Conservation (phyloP, 2,113 vertebrate genomes). For the Dipodomys spectabilis region DNA sequence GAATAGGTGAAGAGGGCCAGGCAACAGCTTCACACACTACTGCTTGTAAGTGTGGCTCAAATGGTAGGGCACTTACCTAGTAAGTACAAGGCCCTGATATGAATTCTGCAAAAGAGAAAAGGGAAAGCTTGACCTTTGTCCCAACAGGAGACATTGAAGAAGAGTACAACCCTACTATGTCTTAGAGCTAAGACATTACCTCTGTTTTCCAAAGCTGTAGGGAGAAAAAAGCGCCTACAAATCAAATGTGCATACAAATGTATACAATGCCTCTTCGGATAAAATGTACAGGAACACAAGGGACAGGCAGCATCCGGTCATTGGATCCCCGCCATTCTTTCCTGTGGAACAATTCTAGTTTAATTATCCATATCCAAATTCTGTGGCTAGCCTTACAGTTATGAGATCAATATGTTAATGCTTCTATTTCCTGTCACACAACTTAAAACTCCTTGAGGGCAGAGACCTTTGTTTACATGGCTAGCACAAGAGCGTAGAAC, state of each 20-base stretch:
- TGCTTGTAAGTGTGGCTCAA: background rate
- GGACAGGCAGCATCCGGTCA: background rate
- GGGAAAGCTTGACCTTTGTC: background rate
- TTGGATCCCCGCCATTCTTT: background rate
- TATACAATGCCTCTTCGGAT: background rate
- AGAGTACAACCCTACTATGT: background rate
- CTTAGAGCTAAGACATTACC: background rate
- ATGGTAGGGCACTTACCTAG: too few relatives aligned
- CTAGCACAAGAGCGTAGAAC: background rate
- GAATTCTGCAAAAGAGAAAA: too few relatives aligned
- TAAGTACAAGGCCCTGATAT: too few relatives aligned
- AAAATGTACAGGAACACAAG: background rate
- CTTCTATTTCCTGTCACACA: conserved; percentile 17
- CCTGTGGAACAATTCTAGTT: background rate
- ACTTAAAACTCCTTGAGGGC: background rate
- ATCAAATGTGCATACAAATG: background rate
- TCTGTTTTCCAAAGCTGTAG: background rate
- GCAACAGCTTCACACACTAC: background rate
- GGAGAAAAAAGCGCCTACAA: background rate
- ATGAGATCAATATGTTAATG: conserved; percentile 6
- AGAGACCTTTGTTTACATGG: conserved; percentile 6
- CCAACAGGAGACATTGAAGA: background rate
- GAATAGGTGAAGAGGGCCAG: background rate
- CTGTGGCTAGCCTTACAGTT: background rate
- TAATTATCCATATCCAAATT: background rate